These are phyloP conservation scores for Tetramorium parvispinum DNA, from an alignment of 1,140 invertebrate species.

Conservation along the genomic window DNA sequence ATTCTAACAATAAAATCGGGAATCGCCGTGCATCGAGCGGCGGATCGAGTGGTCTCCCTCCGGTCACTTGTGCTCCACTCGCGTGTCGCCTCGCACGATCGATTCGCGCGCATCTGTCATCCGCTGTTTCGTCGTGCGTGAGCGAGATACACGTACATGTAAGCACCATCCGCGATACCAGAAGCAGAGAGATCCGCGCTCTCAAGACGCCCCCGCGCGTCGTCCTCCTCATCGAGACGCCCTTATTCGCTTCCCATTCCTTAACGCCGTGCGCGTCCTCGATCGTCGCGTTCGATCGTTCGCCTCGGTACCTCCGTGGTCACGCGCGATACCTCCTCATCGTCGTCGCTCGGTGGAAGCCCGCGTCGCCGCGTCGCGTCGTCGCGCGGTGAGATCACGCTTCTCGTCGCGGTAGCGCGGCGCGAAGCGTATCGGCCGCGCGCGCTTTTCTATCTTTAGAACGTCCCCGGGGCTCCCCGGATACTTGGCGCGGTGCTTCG, in stretches of 20 bases:
- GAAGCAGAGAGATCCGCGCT: neutral
- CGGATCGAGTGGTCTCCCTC: neutral
- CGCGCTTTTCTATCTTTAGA: conserved; percentile 71
- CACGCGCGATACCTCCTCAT: conserved; percentile 34
- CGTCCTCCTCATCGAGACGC: neutral
- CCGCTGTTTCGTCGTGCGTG: neutral
- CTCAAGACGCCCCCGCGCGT: neutral
- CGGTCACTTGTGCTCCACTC: conserved; percentile 2
- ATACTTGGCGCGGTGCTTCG: conserved; percentile 49
- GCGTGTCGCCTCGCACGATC: conserved; percentile 33
- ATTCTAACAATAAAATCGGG: too few relatives aligned
- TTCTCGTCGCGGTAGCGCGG: conserved; percentile 11
- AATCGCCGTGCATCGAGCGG: conserved; percentile 7
- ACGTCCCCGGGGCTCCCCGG: conserved; percentile 63
- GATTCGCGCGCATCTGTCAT: conserved; percentile 35
- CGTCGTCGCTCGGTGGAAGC: neutral
- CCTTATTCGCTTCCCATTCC: neutral
- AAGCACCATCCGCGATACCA: neutral
- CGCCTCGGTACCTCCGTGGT: neutral
- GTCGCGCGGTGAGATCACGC: conserved; percentile 9
- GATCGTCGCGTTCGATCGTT: conserved; percentile 38
- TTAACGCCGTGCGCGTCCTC: conserved; percentile 9
- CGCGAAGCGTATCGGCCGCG: conserved; percentile 34
- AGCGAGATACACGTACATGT: neutral
- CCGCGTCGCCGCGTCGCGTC: neutral